phyloP scores from a whole-genome alignment of 2,888 invertebrate species.

The Myopa testacea region DNA sequence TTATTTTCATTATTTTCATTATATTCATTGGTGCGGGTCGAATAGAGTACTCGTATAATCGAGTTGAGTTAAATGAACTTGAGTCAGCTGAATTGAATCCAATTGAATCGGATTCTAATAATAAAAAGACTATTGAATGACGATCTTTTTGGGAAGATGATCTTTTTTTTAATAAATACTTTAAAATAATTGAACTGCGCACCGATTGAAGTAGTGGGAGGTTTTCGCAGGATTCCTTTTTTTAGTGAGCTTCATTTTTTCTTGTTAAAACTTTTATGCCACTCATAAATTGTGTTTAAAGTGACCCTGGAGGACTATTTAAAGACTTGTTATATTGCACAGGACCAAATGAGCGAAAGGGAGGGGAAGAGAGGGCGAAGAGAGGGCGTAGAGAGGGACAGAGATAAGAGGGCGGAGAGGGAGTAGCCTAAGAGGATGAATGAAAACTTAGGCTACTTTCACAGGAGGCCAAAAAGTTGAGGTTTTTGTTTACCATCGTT shows the following conservation, averaged over 20 bases:
- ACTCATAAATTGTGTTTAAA: slow-evolving; percentile 40
- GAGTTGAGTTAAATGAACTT: not conserved
- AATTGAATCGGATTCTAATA: too few species aligned
- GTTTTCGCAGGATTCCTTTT: slow-evolving; percentile 43
- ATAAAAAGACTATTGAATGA: too few species aligned
- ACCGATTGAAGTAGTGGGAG: too few species aligned
- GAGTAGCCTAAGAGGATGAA: not conserved
- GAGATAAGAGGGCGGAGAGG: not conserved
- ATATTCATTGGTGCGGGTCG: not conserved
- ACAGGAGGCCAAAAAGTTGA: not conserved
- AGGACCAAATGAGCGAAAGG: slow-evolving; percentile 32
- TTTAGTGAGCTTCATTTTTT: not conserved
- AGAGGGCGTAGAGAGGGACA: not conserved
- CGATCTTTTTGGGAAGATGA: too few species aligned
- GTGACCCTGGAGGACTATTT: slow-evolving; percentile 53
- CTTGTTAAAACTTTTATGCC: not conserved
- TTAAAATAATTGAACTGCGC: too few species aligned
- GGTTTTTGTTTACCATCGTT: not conserved
- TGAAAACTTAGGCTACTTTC: not conserved
- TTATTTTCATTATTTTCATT: too few species aligned
- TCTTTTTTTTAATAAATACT: too few species aligned
- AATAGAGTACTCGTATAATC: not conserved
- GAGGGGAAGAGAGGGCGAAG: not conserved
- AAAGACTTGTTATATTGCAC: slow-evolving; percentile 53
- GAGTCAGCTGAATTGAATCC: not conserved